Conservation (phyloP, 2,797 vertebrate genomes). For the Picus viridis region DNA sequence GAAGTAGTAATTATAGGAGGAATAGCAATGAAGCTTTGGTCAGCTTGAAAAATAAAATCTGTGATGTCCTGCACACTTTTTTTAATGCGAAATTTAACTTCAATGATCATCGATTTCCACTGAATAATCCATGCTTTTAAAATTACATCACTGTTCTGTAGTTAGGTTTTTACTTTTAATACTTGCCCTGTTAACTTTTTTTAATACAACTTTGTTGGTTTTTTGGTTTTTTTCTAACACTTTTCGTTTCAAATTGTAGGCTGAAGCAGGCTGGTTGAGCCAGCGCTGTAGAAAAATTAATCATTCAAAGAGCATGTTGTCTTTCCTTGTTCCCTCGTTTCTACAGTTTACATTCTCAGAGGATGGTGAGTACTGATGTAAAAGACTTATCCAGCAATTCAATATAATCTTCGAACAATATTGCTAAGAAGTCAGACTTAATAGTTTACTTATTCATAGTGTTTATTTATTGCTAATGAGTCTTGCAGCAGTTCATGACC, state of each 20-base stretch:
- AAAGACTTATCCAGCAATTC: not conserved
- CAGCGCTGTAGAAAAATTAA: slow-evolving; percentile 97
- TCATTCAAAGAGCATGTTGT: slow-evolving; percentile 93
- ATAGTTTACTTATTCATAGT: not conserved
- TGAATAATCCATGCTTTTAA: not conserved
- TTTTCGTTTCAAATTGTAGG: slow-evolving; percentile 76
- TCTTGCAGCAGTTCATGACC: not conserved
- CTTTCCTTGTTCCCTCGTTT: slow-evolving; percentile 94
- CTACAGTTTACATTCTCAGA: slow-evolving; percentile 97
- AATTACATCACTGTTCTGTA: not conserved
- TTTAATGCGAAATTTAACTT: not conserved
- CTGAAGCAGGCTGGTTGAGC: slow-evolving; percentile 97
- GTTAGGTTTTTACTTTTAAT: not conserved
- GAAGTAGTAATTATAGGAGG: not conserved
- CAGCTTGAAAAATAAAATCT: not conserved
- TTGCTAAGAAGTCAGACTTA: not conserved
- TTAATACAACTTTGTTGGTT: rapidly evolving
- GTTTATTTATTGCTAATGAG: not conserved
- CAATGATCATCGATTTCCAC: not conserved
- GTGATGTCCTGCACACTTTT: rapidly evolving
- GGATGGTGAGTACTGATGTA: slow-evolving; percentile 85
- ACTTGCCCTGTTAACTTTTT: not conserved
- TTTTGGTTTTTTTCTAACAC: not conserved
- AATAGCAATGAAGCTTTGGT: not conserved
- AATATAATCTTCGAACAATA: not conserved